phyloP scores from a whole-genome alignment of 2,797 vertebrate genomes.

The Salarias fasciatus region DNA sequence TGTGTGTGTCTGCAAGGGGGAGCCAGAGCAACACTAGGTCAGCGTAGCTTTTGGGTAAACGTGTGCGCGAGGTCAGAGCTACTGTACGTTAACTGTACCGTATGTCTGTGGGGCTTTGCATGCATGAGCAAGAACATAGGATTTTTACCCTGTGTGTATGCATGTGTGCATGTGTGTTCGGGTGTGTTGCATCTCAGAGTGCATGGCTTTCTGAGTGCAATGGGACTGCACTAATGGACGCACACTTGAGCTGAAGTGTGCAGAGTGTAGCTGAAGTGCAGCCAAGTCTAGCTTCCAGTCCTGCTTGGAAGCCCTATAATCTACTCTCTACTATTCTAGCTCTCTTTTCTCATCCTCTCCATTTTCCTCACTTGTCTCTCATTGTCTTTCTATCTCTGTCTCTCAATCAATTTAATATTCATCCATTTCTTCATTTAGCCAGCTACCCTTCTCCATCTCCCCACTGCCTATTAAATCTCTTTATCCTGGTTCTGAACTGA shows the following conservation, averaged over 20 bases:
- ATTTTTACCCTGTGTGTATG: conserved; percentile 31
- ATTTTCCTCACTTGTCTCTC: conserved; percentile 53
- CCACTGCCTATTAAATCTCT: conserved; percentile 58
- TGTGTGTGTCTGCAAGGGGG: not conserved
- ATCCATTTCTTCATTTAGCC: conserved; percentile 58
- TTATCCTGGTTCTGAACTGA: conserved; percentile 64
- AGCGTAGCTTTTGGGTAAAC: conserved; percentile 55
- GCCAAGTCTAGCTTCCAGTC: conserved; percentile 81
- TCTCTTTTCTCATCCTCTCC: conserved; percentile 52
- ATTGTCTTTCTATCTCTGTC: conserved; percentile 47
- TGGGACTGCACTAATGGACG: conserved; percentile 82
- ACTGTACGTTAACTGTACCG: conserved; percentile 44
- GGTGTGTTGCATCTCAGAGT: conserved; percentile 64
- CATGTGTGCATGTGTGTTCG: conserved; percentile 11
- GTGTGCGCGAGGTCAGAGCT: conserved; percentile 38
- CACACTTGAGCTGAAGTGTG: conserved; percentile 83
- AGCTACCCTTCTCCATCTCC: conserved; percentile 41
- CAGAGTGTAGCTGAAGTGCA: conserved; percentile 82
- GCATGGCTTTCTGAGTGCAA: conserved; percentile 73
- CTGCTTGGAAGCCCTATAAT: conserved; percentile 78
- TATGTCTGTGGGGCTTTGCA: conserved; percentile 52
- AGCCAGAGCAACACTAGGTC: conserved; percentile 43
- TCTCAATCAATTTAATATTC: conserved; percentile 68
- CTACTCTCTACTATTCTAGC: conserved; percentile 68
- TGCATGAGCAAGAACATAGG: conserved; percentile 33